Base-by-base conservation (phyloP, 2,113 vertebrate genomes). In the Dasyurus viverrinus region DNA sequence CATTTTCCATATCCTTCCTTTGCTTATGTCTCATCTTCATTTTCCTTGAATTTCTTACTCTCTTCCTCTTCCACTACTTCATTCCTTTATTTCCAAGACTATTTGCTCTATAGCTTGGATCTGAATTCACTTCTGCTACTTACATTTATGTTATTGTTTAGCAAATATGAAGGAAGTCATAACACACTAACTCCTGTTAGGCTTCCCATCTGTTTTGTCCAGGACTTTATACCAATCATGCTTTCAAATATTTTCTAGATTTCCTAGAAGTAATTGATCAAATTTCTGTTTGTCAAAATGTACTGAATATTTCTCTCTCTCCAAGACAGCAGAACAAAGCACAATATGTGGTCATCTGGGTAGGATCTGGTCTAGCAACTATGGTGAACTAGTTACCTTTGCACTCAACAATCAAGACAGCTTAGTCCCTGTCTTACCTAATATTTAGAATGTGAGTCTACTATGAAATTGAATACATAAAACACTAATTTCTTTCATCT, bases 241-340 rank as follows among this genome's bases (percentile, higher is more conserved):
- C 36, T 11, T 76, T 55, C 24, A 4, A 50, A 8, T 10, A 26
- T n/a, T 91, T 48, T 57, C 68, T 25, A 7, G n/a, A 48, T 68
- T 68, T 68, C 57, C 57, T 90, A 10, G 36, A 92, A 93, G 93
- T 96, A 48, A 55, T 30, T 36, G 60, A 55, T 8, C 54, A 60
- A 9, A 47, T 1, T 24, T 60, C n/a, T 42, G 6, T 50, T 52
- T 93, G 10, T 93, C 54, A 57, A 92, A 94, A 92, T 11, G 24
- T 8, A 53, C 10, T 27, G 23, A 47, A 53, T 60, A 60, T 60
- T 60, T 60, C 57, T 60, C 9, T 27, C 10, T 60, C 27, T 30
- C 27, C 9, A 11, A 60, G 57, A 60, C 26, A 60, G 57, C 57
- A 30, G 57, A 2, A 27, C 26, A 60, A 94, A 42, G 91, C 53